These are phyloP conservation scores for Delichon dasypus DNA, from an alignment of 2,797 vertebrate genomes.

Conservation along the genomic window DNA sequence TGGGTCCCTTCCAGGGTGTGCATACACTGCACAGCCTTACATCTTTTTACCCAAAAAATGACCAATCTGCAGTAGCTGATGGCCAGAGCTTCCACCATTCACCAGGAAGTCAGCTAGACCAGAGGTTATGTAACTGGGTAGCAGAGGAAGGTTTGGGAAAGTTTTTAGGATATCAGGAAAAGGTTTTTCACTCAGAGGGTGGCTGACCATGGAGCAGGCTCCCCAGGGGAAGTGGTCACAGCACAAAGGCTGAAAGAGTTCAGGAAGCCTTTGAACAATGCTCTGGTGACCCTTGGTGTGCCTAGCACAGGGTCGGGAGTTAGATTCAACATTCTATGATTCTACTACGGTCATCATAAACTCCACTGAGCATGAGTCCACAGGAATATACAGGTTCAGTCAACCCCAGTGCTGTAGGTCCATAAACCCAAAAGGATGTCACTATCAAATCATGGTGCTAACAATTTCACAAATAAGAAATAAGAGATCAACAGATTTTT, in stretches of 20 bases:
- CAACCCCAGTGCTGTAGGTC: neutral
- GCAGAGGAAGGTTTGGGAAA: neutral
- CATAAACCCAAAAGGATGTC: neutral
- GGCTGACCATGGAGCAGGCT: neutral
- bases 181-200: neutral
- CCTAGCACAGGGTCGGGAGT: neutral
- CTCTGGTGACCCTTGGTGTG: neutral
- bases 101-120: neutral
- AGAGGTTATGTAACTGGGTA: neutral
- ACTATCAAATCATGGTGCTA: neutral
- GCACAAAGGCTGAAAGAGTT: neutral
- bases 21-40: neutral
- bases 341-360: neutral
- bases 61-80: neutral
- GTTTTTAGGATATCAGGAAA: neutral
- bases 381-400: neutral
- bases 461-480: neutral
- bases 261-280: neutral
- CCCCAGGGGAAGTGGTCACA: neutral
- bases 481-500: neutral
- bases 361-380: accelerated
- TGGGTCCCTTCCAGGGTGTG: neutral
- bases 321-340: neutral
- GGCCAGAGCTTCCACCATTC: neutral
- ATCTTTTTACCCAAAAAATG: neutral